A percentile compares a stretch with the other conserved stretches of the same genome.
Evolutionary conservation across 2,888 invertebrate species (phyloP).

Genomic region (Drosophila putrida): DNA sequence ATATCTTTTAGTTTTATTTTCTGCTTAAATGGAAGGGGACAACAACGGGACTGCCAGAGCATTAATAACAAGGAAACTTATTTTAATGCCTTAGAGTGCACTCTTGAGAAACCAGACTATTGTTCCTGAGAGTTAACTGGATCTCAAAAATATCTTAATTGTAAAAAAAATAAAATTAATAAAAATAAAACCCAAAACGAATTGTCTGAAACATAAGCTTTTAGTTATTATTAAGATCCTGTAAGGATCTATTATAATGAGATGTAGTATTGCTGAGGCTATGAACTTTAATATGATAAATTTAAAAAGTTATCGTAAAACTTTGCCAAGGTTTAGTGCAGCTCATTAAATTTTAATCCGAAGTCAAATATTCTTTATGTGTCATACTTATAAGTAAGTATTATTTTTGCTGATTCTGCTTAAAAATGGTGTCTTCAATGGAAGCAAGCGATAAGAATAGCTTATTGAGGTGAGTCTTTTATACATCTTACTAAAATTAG

Average conservation of each 20-base stretch:
- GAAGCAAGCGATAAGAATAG: no score
- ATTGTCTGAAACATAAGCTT: no score
- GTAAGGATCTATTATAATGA: no score
- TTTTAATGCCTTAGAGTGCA: slow-evolving; percentile 29
- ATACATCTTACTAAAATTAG: no score
- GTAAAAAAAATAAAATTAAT: neutral
- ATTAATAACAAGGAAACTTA: slow-evolving; percentile 5
- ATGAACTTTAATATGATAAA: no score
- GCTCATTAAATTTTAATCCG: neutral
- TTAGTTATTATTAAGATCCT: no score
- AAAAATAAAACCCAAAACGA: neutral
- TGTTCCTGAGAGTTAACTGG: slow-evolving; percentile 23
- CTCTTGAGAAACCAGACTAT: slow-evolving; percentile 20
- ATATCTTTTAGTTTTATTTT: slow-evolving; percentile 18
- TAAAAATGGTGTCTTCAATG: no score
- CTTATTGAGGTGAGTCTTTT: no score
- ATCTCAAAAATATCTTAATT: neutral
- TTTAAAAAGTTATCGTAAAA: neutral
- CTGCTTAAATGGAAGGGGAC: slow-evolving; percentile 2
- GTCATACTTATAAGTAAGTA: no score
- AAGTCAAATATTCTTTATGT: neutral
- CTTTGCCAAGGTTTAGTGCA: neutral
- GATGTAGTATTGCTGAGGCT: no score
- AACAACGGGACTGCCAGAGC: neutral
- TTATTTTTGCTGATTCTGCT: no score